These are phyloP conservation scores for Chelonus formosanus DNA, from an alignment of 2,888 invertebrate genomes.

Conservation along the genomic window DNA sequence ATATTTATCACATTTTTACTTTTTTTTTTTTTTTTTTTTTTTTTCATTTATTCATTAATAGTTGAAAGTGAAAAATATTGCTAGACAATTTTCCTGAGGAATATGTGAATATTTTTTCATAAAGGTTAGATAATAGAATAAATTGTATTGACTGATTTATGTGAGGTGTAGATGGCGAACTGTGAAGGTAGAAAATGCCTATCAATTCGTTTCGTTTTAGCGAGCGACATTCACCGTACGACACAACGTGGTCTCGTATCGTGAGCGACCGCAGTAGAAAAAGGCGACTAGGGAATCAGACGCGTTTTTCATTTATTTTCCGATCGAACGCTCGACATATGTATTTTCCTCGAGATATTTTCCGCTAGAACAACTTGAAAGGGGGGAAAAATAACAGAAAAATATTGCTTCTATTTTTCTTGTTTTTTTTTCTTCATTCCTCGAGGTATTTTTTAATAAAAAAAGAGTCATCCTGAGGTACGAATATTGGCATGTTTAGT, in stretches of 20 bases:
- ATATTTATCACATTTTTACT: too few relatives aligned
- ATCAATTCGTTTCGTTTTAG: slow-evolving; percentile 29
- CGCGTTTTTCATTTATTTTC: slow-evolving; percentile 43
- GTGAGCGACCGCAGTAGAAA: slow-evolving; percentile 5
- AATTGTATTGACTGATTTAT: slow-evolving; percentile 29
- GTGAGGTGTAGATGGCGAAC: slow-evolving; percentile 16
- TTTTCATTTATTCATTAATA: too few relatives aligned
- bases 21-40: too few relatives aligned
- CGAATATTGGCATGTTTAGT: background rate
- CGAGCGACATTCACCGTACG: slow-evolving; percentile 17
- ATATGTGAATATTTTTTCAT: background rate
- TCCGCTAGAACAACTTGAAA: slow-evolving; percentile 35
- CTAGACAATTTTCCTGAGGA: background rate
- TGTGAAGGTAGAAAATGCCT: slow-evolving; percentile 18
- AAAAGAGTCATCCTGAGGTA: too few relatives aligned
- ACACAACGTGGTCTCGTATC: background rate
- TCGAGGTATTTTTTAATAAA: too few relatives aligned
- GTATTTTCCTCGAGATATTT: slow-evolving; percentile 39
- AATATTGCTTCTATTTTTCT: too few relatives aligned
- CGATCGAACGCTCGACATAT: slow-evolving; percentile 38
- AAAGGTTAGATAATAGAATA: slow-evolving; percentile 23
- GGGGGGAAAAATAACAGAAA: background rate
- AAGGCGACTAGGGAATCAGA: slow-evolving; percentile 28
- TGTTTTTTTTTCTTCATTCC: too few relatives aligned
- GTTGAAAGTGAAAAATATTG: too few relatives aligned